These are phyloP conservation scores for Hucho hucho DNA, from an alignment of 2,113 vertebrate genomes.

Conservation along the genomic window DNA sequence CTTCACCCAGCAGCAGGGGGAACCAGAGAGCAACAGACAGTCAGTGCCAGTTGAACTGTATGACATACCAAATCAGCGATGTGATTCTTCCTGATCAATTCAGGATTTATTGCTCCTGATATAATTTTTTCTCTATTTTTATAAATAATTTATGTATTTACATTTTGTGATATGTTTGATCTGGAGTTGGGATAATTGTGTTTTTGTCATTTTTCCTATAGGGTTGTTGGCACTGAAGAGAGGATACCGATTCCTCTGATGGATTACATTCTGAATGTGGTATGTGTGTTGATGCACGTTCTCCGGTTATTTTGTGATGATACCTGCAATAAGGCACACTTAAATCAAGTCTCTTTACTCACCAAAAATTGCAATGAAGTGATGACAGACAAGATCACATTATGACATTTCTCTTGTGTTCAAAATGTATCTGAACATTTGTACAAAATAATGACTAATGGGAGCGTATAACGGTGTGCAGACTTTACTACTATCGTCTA, in stretches of 20 bases:
- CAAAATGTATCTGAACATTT: too few species aligned
- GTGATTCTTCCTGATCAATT: conserved; percentile 37
- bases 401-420: too few species aligned
- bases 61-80: conserved; percentile 63
- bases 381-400: too few species aligned
- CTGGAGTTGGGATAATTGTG: background rate
- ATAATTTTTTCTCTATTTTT: background rate
- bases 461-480: too few species aligned
- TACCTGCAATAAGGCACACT: background rate
- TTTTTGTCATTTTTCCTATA: conserved; percentile 56
- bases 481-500: too few species aligned
- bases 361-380: background rate
- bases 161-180: background rate
- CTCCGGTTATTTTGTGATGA: background rate
- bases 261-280: conserved; percentile 96
- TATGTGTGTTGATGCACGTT: conserved; percentile 59
- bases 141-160: background rate
- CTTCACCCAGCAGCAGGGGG: conserved; percentile 86
- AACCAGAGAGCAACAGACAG: conserved; percentile 90
- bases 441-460: too few species aligned
- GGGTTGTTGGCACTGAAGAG: conserved; percentile 91
- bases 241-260: conserved; percentile 92
- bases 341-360: background rate
- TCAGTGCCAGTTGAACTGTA: conserved; percentile 78
- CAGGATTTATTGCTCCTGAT: background rate